Evolutionary conservation across 1,140 invertebrate species (phyloP), one percentile per base, ranked within the genome.

Genomic region (Megalopta genalis): DNA sequence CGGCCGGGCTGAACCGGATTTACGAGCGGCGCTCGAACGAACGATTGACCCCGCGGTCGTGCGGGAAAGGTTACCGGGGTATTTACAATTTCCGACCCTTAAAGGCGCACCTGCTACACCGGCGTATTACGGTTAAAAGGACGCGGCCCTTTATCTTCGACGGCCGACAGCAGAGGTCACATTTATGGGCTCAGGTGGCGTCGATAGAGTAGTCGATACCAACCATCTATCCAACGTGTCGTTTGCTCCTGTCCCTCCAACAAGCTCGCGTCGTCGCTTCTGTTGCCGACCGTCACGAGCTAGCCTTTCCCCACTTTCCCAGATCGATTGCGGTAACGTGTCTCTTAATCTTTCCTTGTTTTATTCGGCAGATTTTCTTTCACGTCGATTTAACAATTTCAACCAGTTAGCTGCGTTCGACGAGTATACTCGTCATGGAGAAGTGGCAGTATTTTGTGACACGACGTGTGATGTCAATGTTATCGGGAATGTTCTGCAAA

Each of bases 181-280:
- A 65, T 75, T 79, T 75, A 79, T 73, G 75, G 75, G 71, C 82
- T 86, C 84, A 82, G 82, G 79, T 86, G 79, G 42, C 54, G 63
- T 39, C 62, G 82, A 84, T 82, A 82, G 68, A 86, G 75, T 74
- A 70, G 46, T 77, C 78, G 79, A 82, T 84, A 82, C 75, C 65
- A 46, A 27, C 37, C 77, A 77, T 83, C 62, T 74, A 42, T 18
- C 14, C 25, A 9, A 25, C 52, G 18, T 66, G 42, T 75, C 65
- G 75, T 75, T 83, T 75, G 70, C 32, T 49, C 37, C 12, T 69
- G 57, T 72, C 71, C 25, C 64, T 39, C 21, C 12, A 66, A 16
- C n/a, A 27, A 49, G n/a, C 21, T n/a, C 9, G 63, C 10, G 25
- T 32, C 27, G 27, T 4, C 32, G 32, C 32, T 32, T 32, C 32